Percentiles rank a stretch among this genome's conserved stretches.
phyloP scores from a whole-genome alignment of 2,797 vertebrate species.

The Hozukius guyotensis region DNA sequence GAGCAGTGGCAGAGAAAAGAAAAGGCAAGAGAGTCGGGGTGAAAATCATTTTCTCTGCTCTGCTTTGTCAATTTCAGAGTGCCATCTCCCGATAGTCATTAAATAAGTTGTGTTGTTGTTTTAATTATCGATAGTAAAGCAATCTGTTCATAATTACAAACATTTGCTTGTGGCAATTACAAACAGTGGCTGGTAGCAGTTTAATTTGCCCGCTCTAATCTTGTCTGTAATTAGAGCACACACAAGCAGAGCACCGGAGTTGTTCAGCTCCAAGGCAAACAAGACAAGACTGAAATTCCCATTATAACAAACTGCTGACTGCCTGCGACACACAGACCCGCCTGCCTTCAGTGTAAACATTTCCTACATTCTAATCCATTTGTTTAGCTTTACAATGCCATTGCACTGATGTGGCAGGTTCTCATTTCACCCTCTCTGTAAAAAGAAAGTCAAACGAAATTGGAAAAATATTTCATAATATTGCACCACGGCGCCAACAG shows the following conservation, averaged over 20 bases:
- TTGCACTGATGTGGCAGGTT: conserved; percentile 63
- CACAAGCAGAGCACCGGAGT: conserved; percentile 83
- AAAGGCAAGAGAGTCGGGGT: conserved; percentile 33
- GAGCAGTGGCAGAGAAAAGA: conserved; percentile 27
- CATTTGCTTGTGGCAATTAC: conserved; percentile 91
- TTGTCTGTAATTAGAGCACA: conserved; percentile 90
- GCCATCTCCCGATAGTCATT: conserved; percentile 84
- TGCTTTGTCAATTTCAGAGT: conserved; percentile 81
- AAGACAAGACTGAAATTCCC: conserved; percentile 82
- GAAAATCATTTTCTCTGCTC: conserved; percentile 72
- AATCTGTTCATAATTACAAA: conserved; percentile 92
- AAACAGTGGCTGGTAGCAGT: conserved; percentile 88
- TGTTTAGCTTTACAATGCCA: conserved; percentile 72
- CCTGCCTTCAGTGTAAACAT: conserved; percentile 69
- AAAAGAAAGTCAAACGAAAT: conserved; percentile 60
- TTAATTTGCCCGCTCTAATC: conserved; percentile 89
- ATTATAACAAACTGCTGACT: conserved; percentile 79
- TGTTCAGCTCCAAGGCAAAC: conserved; percentile 84
- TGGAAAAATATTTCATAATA: conserved; percentile 61
- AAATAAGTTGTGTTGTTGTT: conserved; percentile 89
- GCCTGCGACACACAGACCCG: conserved; percentile 67
- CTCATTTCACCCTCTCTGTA: conserved; percentile 50
- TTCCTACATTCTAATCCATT: conserved; percentile 79
- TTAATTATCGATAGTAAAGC: conserved; percentile 90
- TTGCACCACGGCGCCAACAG: conserved; percentile 31